Evolutionary conservation across 1,140 invertebrate genomes (phyloP), one percentile per base, ranked within the genome.

Genomic region (Dryas iulia): DNA sequence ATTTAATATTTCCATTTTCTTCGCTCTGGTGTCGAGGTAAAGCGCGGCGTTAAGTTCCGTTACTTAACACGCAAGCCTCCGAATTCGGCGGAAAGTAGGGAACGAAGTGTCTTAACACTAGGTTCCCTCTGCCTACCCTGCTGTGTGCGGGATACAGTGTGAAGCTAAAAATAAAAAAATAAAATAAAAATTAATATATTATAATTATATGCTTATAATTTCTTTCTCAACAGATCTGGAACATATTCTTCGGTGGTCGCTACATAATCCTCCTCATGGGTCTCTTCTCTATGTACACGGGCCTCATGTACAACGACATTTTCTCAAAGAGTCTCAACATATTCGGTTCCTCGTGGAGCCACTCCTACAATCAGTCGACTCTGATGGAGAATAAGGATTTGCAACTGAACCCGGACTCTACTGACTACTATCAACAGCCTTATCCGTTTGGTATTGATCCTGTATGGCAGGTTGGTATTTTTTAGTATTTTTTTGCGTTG

Each of bases 251-350:
- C 90, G 96, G 96, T 60, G 99, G 99, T 3, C 96, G 99, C 8
- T 99, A 99, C 92, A 98, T 99, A 56, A 98, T 99, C 39, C 94
- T 99, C 5, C 92, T 99, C 18, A 99, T 99, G 99, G 99, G 99
- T 2, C 74, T 96, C 6, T 99, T 99, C 90, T 99, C 98, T 0
- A 98, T 99, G 92, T 99, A 99, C 92, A 98, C 98, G 12, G 99
- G 99, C 1, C 83, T 99, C 0, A 98, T 99, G 67, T 99, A 99
- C 93, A 99, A 99, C 91, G 99, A 99, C 87, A 94, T 98, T 6
- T 99, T 99, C 92, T 98, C 98, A 8, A 99, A 99, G 88, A 97
- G 98, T 3, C 82, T 99, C 3, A 99, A 99, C 84, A 93, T 99
- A 30, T 99, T 99, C 93, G 98, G 98, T 1, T 98, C 97, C 0